phyloP scores from a whole-genome alignment of 2,113 vertebrate species.

The Australoheros scitulus region DNA sequence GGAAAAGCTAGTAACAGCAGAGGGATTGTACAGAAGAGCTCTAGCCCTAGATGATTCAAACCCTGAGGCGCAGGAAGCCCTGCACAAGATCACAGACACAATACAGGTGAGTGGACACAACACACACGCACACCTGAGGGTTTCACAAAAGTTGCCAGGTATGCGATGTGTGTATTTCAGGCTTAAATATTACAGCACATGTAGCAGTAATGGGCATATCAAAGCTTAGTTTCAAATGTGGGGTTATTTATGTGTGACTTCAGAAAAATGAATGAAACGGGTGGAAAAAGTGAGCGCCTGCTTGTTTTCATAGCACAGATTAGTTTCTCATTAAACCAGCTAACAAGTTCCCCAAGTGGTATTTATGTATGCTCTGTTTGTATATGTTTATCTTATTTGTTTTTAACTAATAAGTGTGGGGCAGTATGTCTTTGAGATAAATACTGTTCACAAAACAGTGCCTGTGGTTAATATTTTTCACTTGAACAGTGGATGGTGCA shows the following conservation, averaged over 20 bases:
- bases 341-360: neutral
- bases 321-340: neutral
- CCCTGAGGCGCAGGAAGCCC: slow-evolving; percentile 90
- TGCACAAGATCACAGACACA: slow-evolving; percentile 87
- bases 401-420: neutral
- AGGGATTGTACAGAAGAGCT: slow-evolving; percentile 91
- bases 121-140: neutral
- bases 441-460: too few relatives aligned
- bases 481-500: too few relatives aligned
- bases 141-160: neutral
- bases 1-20: slow-evolving; percentile 92
- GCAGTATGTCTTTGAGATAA: neutral
- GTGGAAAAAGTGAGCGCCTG: neutral
- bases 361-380: neutral
- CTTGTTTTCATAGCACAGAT: neutral
- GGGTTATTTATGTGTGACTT: neutral
- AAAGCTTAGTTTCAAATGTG: neutral
- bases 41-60: slow-evolving; percentile 87
- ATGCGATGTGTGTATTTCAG: neutral
- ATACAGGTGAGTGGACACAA: slow-evolving; percentile 91
- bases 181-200: neutral
- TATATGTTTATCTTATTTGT: neutral
- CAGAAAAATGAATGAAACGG: neutral
- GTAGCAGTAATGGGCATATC: neutral
- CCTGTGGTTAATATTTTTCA: too few relatives aligned